These are phyloP conservation scores for Dendrolimus houi DNA, from an alignment of 2,888 invertebrate genomes.

Conservation along the genomic window DNA sequence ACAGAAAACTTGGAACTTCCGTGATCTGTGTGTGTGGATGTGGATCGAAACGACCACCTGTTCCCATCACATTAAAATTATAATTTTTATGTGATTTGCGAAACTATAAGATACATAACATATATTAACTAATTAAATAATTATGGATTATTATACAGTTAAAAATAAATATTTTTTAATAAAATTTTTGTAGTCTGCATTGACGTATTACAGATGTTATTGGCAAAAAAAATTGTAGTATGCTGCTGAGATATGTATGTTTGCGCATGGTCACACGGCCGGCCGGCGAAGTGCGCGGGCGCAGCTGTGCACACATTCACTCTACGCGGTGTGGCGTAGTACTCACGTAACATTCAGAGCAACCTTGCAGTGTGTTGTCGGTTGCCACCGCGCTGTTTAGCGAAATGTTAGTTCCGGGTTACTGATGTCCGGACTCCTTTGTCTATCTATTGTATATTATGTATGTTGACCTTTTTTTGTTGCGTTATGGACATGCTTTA, in stretches of 20 bases:
- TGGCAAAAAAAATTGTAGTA: background rate
- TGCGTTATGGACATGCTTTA: too few species aligned
- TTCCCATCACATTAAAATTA: too few species aligned
- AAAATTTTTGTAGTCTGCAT: too few species aligned
- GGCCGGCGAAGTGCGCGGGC: conserved; percentile 17
- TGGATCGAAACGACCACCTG: too few species aligned
- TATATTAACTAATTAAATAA: too few species aligned
- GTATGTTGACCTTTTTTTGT: background rate
- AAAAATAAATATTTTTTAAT: too few species aligned
- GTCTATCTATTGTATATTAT: background rate
- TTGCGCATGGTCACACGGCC: conserved; percentile 23
- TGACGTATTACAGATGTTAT: conserved; percentile 9
- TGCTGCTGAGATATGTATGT: conserved; percentile 19
- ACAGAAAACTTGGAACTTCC: too few species aligned
- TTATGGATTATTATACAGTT: too few species aligned
- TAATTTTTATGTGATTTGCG: too few species aligned
- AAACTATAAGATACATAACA: too few species aligned
- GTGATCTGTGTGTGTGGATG: too few species aligned
- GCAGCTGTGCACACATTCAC: conserved; percentile 40
- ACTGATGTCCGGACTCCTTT: background rate
- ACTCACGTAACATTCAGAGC: conserved; percentile 53
- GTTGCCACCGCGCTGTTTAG: conserved; percentile 27
- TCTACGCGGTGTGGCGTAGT: conserved; percentile 20
- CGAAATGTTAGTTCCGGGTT: conserved; percentile 14
- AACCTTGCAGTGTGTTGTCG: conserved; percentile 60